phyloP scores from a whole-genome alignment of 2,888 invertebrate species.

The Drepanosiphum platanoidis region DNA sequence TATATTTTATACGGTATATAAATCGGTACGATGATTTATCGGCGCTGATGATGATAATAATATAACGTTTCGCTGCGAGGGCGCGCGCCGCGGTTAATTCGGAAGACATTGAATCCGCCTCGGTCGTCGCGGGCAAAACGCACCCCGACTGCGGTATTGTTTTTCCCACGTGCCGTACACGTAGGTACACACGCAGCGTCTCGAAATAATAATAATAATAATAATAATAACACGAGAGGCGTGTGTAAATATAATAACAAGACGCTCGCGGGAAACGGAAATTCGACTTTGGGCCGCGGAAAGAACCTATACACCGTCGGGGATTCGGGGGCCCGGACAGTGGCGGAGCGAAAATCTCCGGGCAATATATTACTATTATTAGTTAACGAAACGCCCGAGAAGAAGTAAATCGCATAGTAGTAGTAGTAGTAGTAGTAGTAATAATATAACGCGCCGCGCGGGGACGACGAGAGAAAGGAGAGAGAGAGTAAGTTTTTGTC shows the following conservation, averaged over 20 bases:
- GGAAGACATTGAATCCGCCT: conserved; percentile 21
- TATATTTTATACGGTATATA: too few relatives aligned
- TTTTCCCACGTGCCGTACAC: conserved; percentile 17
- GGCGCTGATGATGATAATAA: neutral
- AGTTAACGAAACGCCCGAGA: conserved; percentile 50
- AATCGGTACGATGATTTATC: conserved; percentile 15
- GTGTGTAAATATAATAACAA: conserved; percentile 26
- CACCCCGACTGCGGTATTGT: conserved; percentile 59
- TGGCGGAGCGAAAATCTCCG: conserved; percentile 1
- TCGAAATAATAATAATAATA: neutral
- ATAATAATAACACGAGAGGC: too few relatives aligned
- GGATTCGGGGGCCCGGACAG: neutral
- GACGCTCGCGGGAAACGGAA: conserved; percentile 32
- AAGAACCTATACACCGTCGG: neutral
- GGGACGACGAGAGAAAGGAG: too few relatives aligned
- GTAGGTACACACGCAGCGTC: too few relatives aligned
- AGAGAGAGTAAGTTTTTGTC: conserved; percentile 52
- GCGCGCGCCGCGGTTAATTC: conserved; percentile 22
- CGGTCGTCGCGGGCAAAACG: conserved; percentile 26
- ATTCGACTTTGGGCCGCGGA: conserved; percentile 50
- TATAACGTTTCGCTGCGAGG: neutral
- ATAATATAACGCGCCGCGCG: neutral
- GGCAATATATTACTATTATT: conserved; percentile 62
- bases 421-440: too few relatives aligned
- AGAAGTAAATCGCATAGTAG: neutral